Percentiles rank a stretch among this genome's conserved stretches.
Evolutionary conservation across 92 coral and sea anemone species (phyloP).

Genomic region (Actinostola sp.): DNA sequence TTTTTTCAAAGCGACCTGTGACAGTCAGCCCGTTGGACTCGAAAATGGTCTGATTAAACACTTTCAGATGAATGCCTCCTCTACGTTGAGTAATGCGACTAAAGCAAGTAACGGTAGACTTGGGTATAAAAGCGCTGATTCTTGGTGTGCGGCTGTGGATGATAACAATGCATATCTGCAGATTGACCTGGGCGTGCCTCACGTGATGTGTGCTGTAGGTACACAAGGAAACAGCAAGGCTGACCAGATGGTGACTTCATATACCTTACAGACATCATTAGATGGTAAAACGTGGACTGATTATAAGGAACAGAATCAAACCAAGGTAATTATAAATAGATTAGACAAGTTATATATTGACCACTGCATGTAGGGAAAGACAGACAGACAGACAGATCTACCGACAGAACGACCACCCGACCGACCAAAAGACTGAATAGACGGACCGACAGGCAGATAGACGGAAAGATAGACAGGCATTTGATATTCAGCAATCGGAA

Average conservation of each 20-base stretch:
- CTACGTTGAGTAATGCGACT: neutral
- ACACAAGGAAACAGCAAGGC: conserved; percentile 21
- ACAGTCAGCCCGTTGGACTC: conserved; percentile 4
- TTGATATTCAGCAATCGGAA: too few relatives aligned
- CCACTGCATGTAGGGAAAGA: too few relatives aligned
- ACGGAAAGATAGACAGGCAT: neutral
- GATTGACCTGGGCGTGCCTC: neutral
- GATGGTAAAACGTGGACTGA: conserved; percentile 6
- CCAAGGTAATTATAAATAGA: too few relatives aligned
- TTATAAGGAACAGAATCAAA: neutral
- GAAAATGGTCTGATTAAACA: conserved; percentile 7
- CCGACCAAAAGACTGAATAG: too few relatives aligned
- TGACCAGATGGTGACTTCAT: conserved; percentile 19
- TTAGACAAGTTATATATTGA: too few relatives aligned
- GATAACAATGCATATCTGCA: conserved; percentile 18
- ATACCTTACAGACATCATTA: conserved; percentile 1
- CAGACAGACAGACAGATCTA: too few relatives aligned
- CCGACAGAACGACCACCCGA: too few relatives aligned
- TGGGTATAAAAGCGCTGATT: neutral
- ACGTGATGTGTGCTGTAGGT: conserved; percentile 16
- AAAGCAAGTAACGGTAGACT: conserved; percentile 12
- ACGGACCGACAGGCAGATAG: too few relatives aligned
- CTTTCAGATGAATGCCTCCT: conserved; percentile 7
- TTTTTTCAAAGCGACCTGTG: conserved; percentile 5
- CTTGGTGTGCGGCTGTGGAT: conserved; percentile 14